Percentiles rank a stretch among this genome's conserved stretches.
Conservation (phyloP, 2,797 vertebrate genomes). For the Steatocranus sp. region DNA sequence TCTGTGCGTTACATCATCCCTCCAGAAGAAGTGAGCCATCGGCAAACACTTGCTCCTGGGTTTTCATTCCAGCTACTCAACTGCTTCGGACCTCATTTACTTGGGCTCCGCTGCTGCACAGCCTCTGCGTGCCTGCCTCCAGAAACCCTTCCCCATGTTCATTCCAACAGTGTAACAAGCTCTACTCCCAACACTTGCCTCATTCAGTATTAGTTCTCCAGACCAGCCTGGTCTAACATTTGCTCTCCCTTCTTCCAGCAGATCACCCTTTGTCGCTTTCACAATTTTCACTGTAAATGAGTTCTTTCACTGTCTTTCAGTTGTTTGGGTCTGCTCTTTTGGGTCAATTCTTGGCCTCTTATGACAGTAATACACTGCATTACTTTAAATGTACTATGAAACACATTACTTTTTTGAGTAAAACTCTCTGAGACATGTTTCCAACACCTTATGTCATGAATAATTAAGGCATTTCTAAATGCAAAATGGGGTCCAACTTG, state of each 20-base stretch:
- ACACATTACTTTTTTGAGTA: background rate
- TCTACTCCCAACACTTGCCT: background rate
- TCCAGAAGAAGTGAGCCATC: background rate
- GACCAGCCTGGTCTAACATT: background rate
- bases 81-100: background rate
- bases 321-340: background rate
- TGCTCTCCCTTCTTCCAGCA: background rate
- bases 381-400: background rate
- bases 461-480: background rate
- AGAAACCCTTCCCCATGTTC: background rate
- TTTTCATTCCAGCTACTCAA: background rate
- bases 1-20: background rate
- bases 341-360: background rate
- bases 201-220: background rate
- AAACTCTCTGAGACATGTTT: background rate
- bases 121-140: background rate
- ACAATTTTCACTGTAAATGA: background rate
- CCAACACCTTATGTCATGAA: background rate
- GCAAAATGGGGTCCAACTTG: background rate
- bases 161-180: background rate
- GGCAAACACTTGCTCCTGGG: background rate
- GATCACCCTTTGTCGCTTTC: background rate
- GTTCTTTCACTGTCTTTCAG: background rate
- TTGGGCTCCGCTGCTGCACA: background rate
- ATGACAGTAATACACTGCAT: background rate